Base-by-base conservation (phyloP, 2,888 invertebrate genomes). In the Sinotaia quadrata region DNA sequence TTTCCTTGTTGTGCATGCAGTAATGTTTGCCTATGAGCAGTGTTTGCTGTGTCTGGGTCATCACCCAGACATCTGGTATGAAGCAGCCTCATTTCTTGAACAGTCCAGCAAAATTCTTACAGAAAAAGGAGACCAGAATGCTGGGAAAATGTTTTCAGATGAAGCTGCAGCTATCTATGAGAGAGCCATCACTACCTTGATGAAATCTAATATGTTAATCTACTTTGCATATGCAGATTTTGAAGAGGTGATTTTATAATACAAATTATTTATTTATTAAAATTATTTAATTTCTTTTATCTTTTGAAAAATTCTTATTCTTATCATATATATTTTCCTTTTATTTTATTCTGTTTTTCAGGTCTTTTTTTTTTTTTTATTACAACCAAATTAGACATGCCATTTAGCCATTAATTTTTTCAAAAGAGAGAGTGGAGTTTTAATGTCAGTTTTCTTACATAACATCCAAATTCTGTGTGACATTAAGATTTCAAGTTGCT, bases 191-290 rank as follows among this genome's bases (percentile, higher is more conserved):
- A 93, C 92, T 67, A 94, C 95, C 0, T 92, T 97, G 0, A 91
- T 99, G 67, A 95, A 94, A 72, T 94, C 94, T 74, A 98, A 96
- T 85, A 95, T 96, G 88, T 89, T 99, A 59, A 88, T 99, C 27
- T 97, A 98, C 88, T 99, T 99, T 89, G 97, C 98, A 0, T 98
- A 97, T 86, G 97, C 98, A 0, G 99, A 99, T 89, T 99, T 98
- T 84, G 98, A 99, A 88, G 99, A 99, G 90, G 90, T 89, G 65
- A 68, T 68, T 56, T 18, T 7, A 7, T 47, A 18, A 8, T 8
- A 18, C 47, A 47, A 1, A 3, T 18, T 4, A 1, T 47, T 7
- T n/a, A n/a, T 10, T 36, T 36, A n/a, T 54, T 54, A 18, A 51
- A 24, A 15, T 21, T 51, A 51, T 51, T 51, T 51, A 21, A 24